These are phyloP conservation scores for Eudasyphora cyanicolor DNA, from an alignment of 2,888 invertebrate genomes.

Conservation along the genomic window DNA sequence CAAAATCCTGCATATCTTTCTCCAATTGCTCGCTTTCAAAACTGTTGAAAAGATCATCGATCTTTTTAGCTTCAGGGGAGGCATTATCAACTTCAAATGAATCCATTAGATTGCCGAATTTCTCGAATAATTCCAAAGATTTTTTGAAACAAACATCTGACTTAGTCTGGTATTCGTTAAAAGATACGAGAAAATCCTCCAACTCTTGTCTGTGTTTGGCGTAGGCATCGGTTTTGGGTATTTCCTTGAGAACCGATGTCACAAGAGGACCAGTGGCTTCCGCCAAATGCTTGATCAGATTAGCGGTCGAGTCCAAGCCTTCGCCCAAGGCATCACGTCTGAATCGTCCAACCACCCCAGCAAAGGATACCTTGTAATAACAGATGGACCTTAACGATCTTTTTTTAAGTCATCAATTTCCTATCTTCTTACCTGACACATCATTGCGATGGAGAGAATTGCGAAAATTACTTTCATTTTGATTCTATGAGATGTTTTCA, in stretches of 20 bases:
- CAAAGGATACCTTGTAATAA: not conserved
- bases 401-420: too few relatives aligned
- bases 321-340: not conserved
- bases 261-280: not conserved
- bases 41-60: not conserved
- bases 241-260: not conserved
- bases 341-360: not conserved
- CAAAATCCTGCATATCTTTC: not conserved
- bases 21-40: not conserved
- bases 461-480: too few relatives aligned
- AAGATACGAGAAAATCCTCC: not conserved
- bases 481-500: too few relatives aligned
- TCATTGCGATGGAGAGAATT: too few relatives aligned
- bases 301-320: not conserved
- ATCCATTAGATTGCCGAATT: not conserved
- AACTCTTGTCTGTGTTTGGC: not conserved
- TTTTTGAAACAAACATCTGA: not conserved
- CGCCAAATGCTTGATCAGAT: not conserved
- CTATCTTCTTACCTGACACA: too few relatives aligned
- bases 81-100: not conserved
- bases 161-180: not conserved
- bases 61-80: not conserved
- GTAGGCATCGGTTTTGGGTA: not conserved
- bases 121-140: not conserved
- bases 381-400: not conserved